These are phyloP conservation scores for Picathartes gymnocephalus DNA, from an alignment of 2,113 vertebrate genomes.

Conservation along the genomic window DNA sequence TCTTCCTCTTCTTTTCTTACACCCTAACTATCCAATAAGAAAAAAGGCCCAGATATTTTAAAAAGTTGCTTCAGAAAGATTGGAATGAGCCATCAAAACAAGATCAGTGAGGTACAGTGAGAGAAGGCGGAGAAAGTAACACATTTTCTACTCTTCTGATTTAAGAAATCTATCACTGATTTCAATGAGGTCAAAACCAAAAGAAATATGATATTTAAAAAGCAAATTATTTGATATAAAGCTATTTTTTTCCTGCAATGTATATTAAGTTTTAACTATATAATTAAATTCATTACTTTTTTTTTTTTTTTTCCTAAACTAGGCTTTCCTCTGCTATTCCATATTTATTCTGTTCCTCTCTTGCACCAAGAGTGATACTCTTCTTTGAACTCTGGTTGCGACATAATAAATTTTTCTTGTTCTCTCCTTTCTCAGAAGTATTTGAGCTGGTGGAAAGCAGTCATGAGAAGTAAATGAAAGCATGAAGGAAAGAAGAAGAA, in stretches of 20 bases:
- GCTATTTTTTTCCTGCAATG: neutral
- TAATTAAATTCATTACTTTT: neutral
- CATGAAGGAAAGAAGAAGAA: neutral
- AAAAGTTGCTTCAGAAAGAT: neutral
- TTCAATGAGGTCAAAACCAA: neutral
- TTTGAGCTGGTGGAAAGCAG: fast-evolving
- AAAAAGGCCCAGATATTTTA: neutral
- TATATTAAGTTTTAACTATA: neutral
- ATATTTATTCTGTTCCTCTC: neutral
- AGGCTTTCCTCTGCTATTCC: neutral
- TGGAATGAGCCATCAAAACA: neutral
- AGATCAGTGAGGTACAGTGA: neutral
- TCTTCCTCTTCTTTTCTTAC: neutral
- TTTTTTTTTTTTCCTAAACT: neutral
- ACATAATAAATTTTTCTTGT: neutral
- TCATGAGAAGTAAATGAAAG: neutral
- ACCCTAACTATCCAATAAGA: neutral
- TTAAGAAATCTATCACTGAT: neutral
- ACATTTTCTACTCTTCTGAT: neutral
- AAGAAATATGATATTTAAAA: neutral
- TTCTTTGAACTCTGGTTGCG: neutral
- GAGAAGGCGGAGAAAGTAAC: neutral
- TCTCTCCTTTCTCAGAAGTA: neutral
- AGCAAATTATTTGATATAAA: neutral
- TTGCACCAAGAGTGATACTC: neutral